Evolutionary conservation across 30 jellyfish, hydroid and myxozoan species (phyloP), one percentile per base, ranked within the genome.

Genomic region (Hydractinia echinata): DNA sequence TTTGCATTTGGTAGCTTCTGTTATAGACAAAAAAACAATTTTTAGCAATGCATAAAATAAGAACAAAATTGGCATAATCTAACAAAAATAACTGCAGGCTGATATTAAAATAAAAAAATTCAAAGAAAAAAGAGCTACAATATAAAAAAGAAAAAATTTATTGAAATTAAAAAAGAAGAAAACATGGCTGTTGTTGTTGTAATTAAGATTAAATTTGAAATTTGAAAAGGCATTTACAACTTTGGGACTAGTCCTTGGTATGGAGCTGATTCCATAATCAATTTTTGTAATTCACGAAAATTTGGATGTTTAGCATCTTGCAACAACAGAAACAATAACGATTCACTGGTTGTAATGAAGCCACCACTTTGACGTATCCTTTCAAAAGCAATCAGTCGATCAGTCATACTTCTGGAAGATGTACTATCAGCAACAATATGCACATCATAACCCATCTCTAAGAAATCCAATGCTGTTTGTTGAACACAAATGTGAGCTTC

Each of bases 401-500:
- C 99, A 4, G 86, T 76, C 90, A 85, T 61, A 55, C 92, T 85
- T 67, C 99, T 62, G 4, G 99, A 95, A 54, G 97, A 89, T 67
- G 95, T 82, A 60, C 95, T 70, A 56, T 95, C 99, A 30, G 96
- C 97, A 48, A 95, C 89, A 53, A 95, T 82, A 53, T 95, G 99
- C 9, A 95, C 99, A 61, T 95, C 97, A 73, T 53, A 84, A 72
- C 90, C 82, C 52, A 55, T 79, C 18, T 95, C 98, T 4, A 89
- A 84, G 76, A 95, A 69, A 70, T 95, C 99, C 9, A 95, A 81
- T 11, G 96, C 84, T 8, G 99, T 95, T 73, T 95, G 99, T 52
- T 83, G 95, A 19, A 95, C 79, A 70, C 99, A 95, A 14, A 95
- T 94, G 78, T 95, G 99, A 7, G 97, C 99, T 87, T 95, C 99